phyloP scores from a whole-genome alignment of 1,140 invertebrate species.

The Pseudomyrmex cubaensis region DNA sequence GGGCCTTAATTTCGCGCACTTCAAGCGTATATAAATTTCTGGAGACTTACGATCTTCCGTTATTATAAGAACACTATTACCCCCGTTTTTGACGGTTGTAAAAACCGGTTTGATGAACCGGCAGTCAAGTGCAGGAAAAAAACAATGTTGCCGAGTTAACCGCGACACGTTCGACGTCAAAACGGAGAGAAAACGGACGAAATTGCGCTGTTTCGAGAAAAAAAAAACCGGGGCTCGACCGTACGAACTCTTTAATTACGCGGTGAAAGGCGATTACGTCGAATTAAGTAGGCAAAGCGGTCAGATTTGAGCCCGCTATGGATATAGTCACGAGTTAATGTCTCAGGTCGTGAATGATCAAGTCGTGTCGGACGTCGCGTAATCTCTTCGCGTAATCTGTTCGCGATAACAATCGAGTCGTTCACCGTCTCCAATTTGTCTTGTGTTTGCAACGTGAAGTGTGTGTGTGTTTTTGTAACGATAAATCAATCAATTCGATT shows the following conservation, averaged over 20 bases:
- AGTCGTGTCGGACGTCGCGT: neutral
- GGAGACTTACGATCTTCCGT: neutral
- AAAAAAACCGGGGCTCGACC: slow-evolving; percentile 14
- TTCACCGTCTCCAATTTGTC: neutral
- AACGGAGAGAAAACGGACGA: neutral
- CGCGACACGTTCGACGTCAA: slow-evolving; percentile 11
- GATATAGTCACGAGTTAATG: slow-evolving; percentile 7
- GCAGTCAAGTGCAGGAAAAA: neutral
- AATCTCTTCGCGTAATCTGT: slow-evolving; percentile 13
- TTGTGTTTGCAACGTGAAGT: neutral
- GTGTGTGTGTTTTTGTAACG: too few species aligned
- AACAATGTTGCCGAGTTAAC: slow-evolving; percentile 32
- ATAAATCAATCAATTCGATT: too few species aligned
- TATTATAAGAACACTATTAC: slow-evolving; percentile 12
- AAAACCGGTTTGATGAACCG: neutral
- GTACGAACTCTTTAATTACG: slow-evolving; percentile 31
- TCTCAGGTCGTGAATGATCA: neutral
- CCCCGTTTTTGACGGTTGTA: neutral
- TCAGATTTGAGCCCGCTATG: slow-evolving; percentile 24
- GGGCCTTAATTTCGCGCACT: slow-evolving; percentile 3
- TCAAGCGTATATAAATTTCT: neutral
- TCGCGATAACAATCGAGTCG: neutral
- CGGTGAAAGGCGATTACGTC: slow-evolving; percentile 50
- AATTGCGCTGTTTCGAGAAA: slow-evolving; percentile 16
- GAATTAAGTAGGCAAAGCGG: slow-evolving; percentile 50